Evolutionary conservation across 2,888 invertebrate genomes (phyloP).

Genomic region (Folsomia manolachei): DNA sequence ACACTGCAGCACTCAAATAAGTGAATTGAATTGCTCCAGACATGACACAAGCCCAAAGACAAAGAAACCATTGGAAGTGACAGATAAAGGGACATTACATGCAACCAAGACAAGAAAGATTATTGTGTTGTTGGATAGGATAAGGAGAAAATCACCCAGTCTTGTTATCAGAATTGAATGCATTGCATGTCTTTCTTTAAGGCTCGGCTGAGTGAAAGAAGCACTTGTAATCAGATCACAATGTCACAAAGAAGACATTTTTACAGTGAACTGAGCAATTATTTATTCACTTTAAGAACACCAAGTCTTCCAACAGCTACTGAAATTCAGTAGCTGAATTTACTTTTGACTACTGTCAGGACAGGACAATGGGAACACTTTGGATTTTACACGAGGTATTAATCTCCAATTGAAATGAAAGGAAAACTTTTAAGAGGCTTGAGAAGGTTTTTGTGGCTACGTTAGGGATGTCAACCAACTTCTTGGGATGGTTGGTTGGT

Average conservation of each 20-base stretch:
- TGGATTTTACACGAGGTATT: conserved; percentile 2
- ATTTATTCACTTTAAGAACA: conserved; percentile 1
- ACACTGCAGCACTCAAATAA: not conserved
- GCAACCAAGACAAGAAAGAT: not conserved
- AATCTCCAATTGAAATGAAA: not conserved
- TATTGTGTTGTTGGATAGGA: not conserved
- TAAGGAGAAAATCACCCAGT: too few relatives aligned
- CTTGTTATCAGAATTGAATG: too few relatives aligned
- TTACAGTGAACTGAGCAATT: conserved; percentile 15
- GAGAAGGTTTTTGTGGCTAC: not conserved
- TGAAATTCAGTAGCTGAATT: too few relatives aligned
- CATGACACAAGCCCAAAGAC: conserved; percentile 13
- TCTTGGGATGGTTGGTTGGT: not conserved
- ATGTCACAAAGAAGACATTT: conserved; percentile 14
- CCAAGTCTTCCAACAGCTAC: not conserved
- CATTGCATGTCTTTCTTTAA: not conserved
- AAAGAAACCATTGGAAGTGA: conserved; percentile 4
- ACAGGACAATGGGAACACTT: not conserved
- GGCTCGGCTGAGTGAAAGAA: not conserved
- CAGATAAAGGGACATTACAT: not conserved
- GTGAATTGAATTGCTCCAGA: not conserved
- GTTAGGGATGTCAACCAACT: not conserved
- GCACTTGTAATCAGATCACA: conserved; percentile 1
- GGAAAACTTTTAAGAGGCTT: not conserved
- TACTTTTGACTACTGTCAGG: not conserved